A percentile compares a stretch with the other conserved stretches of the same genome.
These are phyloP conservation scores for Archips crataeganus DNA, from an alignment of 2,888 invertebrate species.

Conservation along the genomic window DNA sequence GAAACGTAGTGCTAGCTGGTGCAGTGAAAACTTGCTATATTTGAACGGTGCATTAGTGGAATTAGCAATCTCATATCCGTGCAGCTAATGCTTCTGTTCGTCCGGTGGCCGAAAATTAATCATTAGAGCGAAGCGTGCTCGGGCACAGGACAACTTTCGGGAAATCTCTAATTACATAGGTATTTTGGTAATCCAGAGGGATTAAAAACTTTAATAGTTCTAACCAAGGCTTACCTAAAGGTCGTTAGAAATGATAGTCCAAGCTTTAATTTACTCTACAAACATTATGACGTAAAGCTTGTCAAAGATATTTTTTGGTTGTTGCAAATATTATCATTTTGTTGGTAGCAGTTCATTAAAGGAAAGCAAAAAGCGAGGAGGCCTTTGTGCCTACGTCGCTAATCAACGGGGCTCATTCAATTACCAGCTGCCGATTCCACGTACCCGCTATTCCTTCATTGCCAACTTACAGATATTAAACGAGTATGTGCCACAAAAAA, in stretches of 20 bases:
- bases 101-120: slow-evolving; percentile 77
- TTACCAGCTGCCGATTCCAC: slow-evolving; percentile 50
- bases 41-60: slow-evolving; percentile 83
- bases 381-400: slow-evolving; percentile 45
- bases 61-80: slow-evolving; percentile 83
- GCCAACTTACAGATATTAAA: not conserved
- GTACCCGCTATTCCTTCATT: slow-evolving; percentile 44
- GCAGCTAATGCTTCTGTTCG: slow-evolving; percentile 79
- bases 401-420: slow-evolving; percentile 52
- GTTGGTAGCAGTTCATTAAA: slow-evolving; percentile 19
- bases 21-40: slow-evolving; percentile 70
- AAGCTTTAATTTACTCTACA: not conserved
- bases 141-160: slow-evolving; percentile 59
- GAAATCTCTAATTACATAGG: slow-evolving; percentile 38
- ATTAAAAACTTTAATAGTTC: slow-evolving; percentile 5
- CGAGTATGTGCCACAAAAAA: not conserved
- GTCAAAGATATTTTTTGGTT: not conserved
- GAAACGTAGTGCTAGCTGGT: slow-evolving; percentile 58
- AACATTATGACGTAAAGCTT: not conserved
- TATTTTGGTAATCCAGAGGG: slow-evolving; percentile 31
- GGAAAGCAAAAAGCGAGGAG: slow-evolving; percentile 13
- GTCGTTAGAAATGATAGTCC: slow-evolving; percentile 5
- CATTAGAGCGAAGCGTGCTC: slow-evolving; percentile 53
- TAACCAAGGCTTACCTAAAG: not conserved
- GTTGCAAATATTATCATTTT: slow-evolving; percentile 1